Evolutionary conservation across 2,888 invertebrate genomes (phyloP).

Genomic region (Caenorhabditis sp.): DNA sequence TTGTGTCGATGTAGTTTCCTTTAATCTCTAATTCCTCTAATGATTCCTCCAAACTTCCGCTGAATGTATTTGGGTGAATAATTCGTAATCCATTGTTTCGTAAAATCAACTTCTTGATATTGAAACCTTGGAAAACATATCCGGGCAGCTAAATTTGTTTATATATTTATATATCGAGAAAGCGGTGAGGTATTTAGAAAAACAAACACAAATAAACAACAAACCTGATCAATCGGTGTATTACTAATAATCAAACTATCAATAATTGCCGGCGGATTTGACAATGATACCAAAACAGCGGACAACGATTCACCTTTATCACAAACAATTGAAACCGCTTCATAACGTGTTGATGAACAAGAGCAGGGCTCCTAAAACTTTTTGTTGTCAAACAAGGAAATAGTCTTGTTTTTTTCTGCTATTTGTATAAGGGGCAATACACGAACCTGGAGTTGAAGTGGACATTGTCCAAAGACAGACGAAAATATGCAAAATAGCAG

Average conservation of each 20-base stretch:
- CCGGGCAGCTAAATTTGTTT: conserved; percentile 52
- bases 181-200: not conserved
- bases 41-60: conserved; percentile 44
- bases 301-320: conserved; percentile 58
- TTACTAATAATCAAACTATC: conserved; percentile 64
- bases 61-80: conserved; percentile 61
- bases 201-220: not conserved
- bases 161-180: not conserved
- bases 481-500: conserved; percentile 4
- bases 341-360: conserved; percentile 61
- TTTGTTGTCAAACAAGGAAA: too few relatives aligned
- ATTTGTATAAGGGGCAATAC: not conserved
- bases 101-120: conserved; percentile 56
- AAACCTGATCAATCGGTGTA: conserved; percentile 58
- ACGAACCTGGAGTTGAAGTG: conserved; percentile 20
- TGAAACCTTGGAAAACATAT: conserved; percentile 59
- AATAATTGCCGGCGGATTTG: conserved; percentile 46
- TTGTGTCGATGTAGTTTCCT: conserved; percentile 53
- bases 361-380: conserved; percentile 55
- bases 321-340: conserved; percentile 61
- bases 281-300: conserved; percentile 52
- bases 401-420: not conserved
- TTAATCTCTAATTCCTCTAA: conserved; percentile 63
- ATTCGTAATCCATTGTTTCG: conserved; percentile 59
- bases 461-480: conserved; percentile 10